Percentiles rank a stretch among this genome's conserved stretches.
phyloP scores from a whole-genome alignment of 2,113 vertebrate genomes.

The Notarius quadriscutis region DNA sequence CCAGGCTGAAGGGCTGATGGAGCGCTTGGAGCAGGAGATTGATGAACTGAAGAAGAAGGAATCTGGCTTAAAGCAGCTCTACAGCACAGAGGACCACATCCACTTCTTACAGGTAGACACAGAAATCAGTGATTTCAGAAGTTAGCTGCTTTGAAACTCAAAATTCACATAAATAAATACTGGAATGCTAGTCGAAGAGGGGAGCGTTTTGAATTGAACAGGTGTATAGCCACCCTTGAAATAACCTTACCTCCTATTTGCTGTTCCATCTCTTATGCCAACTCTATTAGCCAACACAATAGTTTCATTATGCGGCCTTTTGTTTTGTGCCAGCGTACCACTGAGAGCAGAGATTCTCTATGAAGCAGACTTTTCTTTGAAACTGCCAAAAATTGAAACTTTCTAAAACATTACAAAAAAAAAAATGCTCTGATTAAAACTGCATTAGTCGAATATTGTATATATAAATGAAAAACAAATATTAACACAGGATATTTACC shows the following conservation, averaged over 20 bases:
- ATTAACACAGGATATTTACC: not conserved
- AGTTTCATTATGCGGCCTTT: not conserved
- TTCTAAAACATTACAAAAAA: not conserved
- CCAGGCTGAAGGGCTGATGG: conserved; percentile 75
- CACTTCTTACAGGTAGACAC: conserved; percentile 75
- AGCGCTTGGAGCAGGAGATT: conserved; percentile 78
- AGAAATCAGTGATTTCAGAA: not conserved
- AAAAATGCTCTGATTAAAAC: not conserved
- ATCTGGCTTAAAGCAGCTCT: conserved; percentile 76
- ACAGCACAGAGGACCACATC: conserved; percentile 80
- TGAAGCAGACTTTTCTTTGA: not conserved
- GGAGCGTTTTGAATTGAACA: not conserved
- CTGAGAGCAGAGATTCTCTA: not conserved
- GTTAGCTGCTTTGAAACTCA: too few relatives aligned
- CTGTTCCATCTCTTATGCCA: not conserved
- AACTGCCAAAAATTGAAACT: not conserved
- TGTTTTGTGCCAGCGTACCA: not conserved
- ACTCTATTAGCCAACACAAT: not conserved
- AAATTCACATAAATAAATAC: not conserved
- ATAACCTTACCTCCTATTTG: not conserved
- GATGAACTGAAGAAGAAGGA: conserved; percentile 79
- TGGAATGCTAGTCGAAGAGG: not conserved
- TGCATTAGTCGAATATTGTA: not conserved
- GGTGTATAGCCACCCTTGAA: not conserved
- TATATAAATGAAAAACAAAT: not conserved